Evolutionary conservation across 2,888 invertebrate species (phyloP), one percentile per base, ranked within the genome.

Genomic region (Dromius quadrimaculatus): DNA sequence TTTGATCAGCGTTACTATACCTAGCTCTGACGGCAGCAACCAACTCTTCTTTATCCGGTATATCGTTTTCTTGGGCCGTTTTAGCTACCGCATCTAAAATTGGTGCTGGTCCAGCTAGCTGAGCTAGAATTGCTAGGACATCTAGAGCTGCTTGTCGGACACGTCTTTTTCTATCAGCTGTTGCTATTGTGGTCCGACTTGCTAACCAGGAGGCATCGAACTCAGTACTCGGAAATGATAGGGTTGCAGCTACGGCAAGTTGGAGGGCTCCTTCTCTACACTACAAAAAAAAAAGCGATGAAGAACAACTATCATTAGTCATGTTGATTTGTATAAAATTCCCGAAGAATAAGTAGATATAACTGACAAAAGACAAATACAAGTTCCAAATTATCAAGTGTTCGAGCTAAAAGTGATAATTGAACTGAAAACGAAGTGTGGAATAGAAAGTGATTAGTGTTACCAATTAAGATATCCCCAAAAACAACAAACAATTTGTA

Each of bases 61-160:
- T 86, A 34, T 84, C 82, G 76, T 82, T 84, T 59, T 84, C 85
- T 3, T 85, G 84, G 0, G 87, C 84, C 20, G 87, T 83, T 57
- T 86, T 82, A 41, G 87, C 84, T 1, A 90, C 89, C 1, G 89
- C 87, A 11, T 88, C 85, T 59, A 92, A 78, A 11, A 92, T 88
- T 0, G 89, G 87, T 0, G 86, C 84, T 22, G 85, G 84, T 0
- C 89, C 87, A 74, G 89, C 84, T 66, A 92, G 87, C 81, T 93
- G 92, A 1, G 92, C 92, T 41, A 94, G 81, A 19, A 91, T 89
- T 0, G 94, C 92, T 50, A 94, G 82, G 28, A 92, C 89, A 80
- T 95, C 94, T 64, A 95, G 86, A 68, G 87, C 92, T 73, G 87
- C 95, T 83, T 88, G 95, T 77, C 88, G 88, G 73, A 90, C 95